These are phyloP conservation scores for Hozukius guyotensis DNA, from an alignment of 2,797 vertebrate genomes.

Conservation along the genomic window DNA sequence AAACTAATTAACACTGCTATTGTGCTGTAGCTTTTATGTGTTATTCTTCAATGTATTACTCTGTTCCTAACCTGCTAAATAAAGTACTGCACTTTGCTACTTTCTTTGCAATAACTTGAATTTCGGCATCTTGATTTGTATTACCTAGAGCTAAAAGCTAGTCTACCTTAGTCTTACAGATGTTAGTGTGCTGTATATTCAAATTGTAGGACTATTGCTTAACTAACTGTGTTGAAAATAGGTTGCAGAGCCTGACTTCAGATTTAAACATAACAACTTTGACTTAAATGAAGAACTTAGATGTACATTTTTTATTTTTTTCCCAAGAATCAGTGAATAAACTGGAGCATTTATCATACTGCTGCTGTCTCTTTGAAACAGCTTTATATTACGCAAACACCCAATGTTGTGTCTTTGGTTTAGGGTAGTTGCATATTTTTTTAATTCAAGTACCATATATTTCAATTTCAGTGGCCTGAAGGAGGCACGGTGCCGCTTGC, in stretches of 20 bases:
- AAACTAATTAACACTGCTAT: not conserved
- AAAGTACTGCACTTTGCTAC: not conserved
- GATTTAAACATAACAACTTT: too few relatives aligned
- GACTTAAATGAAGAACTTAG: too few relatives aligned
- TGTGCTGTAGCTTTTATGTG: not conserved
- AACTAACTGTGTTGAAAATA: not conserved
- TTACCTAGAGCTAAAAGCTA: not conserved
- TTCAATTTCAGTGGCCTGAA: not conserved
- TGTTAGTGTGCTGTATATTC: not conserved
- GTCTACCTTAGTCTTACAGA: not conserved
- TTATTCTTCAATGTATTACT: not conserved
- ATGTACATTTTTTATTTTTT: too few relatives aligned
- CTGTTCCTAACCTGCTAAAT: too few relatives aligned
- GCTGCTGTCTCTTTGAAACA: not conserved
- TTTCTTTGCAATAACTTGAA: not conserved
- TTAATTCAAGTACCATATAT: not conserved
- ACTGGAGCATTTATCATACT: not conserved
- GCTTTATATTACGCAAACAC: not conserved
- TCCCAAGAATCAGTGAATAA: too few relatives aligned
- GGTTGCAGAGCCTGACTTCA: not conserved
- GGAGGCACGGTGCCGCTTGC: accelerated
- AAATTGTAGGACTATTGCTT: not conserved
- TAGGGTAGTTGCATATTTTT: not conserved
- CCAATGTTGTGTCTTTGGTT: not conserved
- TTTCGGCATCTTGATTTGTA: not conserved